phyloP scores from a whole-genome alignment of 2,797 vertebrate species.

The Fringilla coelebs region DNA sequence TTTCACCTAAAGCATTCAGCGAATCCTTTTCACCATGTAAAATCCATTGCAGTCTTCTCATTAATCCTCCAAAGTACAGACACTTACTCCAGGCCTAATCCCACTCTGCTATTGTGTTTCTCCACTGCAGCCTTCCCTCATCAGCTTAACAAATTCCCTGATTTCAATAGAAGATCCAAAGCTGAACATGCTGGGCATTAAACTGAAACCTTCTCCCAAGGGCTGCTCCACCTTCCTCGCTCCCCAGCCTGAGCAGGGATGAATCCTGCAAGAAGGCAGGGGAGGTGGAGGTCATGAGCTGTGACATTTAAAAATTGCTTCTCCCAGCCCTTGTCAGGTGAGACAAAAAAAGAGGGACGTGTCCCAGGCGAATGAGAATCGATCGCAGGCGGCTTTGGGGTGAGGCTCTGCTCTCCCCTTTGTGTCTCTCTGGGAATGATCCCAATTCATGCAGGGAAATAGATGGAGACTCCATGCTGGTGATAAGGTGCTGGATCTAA shows the following conservation, averaged over 20 bases:
- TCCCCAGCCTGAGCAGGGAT: neutral
- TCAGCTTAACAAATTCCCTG: constrained; percentile 66
- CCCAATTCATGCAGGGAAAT: neutral
- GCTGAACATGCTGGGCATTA: constrained; percentile 52
- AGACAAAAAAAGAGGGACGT: neutral
- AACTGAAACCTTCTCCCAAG: constrained; percentile 33
- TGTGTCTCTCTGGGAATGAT: constrained; percentile 1
- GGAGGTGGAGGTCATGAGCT: neutral
- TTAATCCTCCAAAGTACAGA: constrained; percentile 70
- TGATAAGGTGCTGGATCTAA: constrained; percentile 1
- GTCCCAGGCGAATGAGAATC: constrained; percentile 59
- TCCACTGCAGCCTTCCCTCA: constrained; percentile 62
- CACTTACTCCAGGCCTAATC: constrained; percentile 70
- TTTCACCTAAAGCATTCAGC: constrained; percentile 59
- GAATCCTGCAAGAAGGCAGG: neutral
- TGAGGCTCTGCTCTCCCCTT: neutral
- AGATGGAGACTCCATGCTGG: neutral
- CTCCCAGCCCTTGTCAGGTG: neutral
- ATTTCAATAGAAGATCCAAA: constrained; percentile 54
- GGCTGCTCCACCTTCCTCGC: constrained; percentile 4
- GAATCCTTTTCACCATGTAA: constrained; percentile 68
- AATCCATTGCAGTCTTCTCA: constrained; percentile 68
- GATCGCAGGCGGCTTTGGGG: neutral
- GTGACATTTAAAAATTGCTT: constrained; percentile 63
- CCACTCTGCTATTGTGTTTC: constrained; percentile 66